Percentiles rank a stretch among this genome's conserved stretches.
phyloP scores from a whole-genome alignment of 2,113 vertebrate genomes.

The Oncorhynchus keta region DNA sequence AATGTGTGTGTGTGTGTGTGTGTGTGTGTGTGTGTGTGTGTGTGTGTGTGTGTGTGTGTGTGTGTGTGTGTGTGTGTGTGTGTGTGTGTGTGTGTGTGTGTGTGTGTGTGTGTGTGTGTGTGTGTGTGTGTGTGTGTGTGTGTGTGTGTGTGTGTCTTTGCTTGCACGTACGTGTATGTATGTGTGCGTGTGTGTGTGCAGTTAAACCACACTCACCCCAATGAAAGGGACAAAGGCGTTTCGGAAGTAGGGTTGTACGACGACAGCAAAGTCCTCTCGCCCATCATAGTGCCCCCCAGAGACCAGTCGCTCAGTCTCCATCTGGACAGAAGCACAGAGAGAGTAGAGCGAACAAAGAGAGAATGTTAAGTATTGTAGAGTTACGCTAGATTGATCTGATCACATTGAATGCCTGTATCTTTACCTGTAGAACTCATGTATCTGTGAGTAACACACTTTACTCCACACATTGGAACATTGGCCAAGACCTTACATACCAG shows the following conservation, averaged over 20 bases:
- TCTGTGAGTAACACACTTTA: no score
- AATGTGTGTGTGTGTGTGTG: background rate
- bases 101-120: background rate
- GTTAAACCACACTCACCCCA: conserved; percentile 68
- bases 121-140: background rate
- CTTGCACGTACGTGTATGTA: no score
- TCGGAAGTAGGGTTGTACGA: conserved; percentile 83
- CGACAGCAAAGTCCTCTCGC: conserved; percentile 80
- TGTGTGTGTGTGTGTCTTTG: background rate
- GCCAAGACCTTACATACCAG: no score
- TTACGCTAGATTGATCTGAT: background rate
- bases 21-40: no score
- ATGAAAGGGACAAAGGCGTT: conserved; percentile 74
- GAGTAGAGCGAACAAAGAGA: background rate
- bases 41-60: background rate
- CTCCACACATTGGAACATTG: no score
- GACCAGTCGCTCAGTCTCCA: conserved; percentile 62
- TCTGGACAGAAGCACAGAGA: conserved; percentile 35
- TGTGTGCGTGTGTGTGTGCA: background rate
- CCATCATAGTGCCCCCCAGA: conserved; percentile 67
- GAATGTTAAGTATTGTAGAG: background rate
- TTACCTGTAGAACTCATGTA: background rate
- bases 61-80: background rate
- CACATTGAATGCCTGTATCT: background rate
- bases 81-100: background rate